phyloP scores from a whole-genome alignment of 1,140 invertebrate genomes.

The Bombus terrestris region DNA sequence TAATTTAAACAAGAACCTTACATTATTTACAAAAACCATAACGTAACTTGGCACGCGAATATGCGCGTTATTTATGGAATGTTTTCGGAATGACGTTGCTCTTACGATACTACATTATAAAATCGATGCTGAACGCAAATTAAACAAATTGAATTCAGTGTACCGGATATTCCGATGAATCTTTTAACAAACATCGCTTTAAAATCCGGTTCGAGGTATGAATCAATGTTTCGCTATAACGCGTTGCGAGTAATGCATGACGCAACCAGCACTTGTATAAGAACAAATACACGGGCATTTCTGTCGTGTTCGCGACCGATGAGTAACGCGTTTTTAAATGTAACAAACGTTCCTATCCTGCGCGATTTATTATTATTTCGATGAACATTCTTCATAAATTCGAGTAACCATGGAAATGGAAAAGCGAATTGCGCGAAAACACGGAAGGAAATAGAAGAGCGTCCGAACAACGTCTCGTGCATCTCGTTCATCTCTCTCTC shows the following conservation, averaged over 20 bases:
- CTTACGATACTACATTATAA: not conserved
- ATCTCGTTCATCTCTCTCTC: not conserved
- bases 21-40: not conserved
- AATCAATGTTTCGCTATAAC: conserved; percentile 12
- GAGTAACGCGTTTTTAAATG: conserved; percentile 38
- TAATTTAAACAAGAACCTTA: not conserved
- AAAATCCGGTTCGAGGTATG: not conserved
- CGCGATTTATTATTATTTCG: conserved; percentile 43
- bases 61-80: not conserved
- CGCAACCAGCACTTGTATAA: not conserved
- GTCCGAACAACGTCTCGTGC: not conserved
- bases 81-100: not conserved
- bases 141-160: conserved; percentile 3
- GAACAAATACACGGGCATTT: conserved; percentile 28
- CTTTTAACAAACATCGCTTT: not conserved
- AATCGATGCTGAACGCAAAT: not conserved
- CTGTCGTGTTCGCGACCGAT: conserved; percentile 17
- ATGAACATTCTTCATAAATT: conserved; percentile 38
- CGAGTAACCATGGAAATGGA: conserved; percentile 3
- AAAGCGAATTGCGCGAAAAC: conserved; percentile 22
- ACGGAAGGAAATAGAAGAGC: not conserved
- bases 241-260: not conserved
- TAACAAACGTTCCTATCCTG: not conserved
- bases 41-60: not conserved
- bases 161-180: not conserved